A percentile compares a stretch with the other conserved stretches of the same genome.
Evolutionary conservation across 2,888 invertebrate species (phyloP).

Genomic region (Nebria salina): DNA sequence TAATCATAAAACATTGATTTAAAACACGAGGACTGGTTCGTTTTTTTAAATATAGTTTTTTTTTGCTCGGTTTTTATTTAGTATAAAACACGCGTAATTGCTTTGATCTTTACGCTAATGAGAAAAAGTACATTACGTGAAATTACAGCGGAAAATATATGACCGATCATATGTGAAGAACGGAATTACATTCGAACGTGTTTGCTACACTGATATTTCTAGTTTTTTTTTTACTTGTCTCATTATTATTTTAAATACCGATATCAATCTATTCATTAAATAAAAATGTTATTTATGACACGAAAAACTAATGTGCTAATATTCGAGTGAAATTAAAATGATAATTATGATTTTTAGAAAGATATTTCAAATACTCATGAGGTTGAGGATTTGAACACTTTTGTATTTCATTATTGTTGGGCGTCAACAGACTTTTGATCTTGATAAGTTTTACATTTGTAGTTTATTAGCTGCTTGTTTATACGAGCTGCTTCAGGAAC

Average conservation of each 20-base stretch:
- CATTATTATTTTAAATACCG: background rate
- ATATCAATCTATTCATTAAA: background rate
- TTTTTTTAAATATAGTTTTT: background rate
- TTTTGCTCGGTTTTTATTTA: background rate
- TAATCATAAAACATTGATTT: conserved; percentile 34
- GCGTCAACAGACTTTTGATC: too few relatives aligned
- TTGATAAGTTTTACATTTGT: too few relatives aligned
- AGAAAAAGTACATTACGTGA: conserved; percentile 22
- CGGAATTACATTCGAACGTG: background rate
- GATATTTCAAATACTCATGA: too few relatives aligned
- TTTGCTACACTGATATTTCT: background rate
- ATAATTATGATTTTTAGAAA: too few relatives aligned
- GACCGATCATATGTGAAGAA: background rate
- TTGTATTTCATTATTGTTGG: too few relatives aligned
- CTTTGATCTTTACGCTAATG: conserved; percentile 35
- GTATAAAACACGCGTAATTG: conserved; percentile 36
- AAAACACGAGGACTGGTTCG: conserved; percentile 26
- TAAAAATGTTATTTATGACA: background rate
- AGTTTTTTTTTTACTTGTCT: background rate
- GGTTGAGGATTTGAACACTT: too few relatives aligned
- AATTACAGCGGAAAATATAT: conserved; percentile 16
- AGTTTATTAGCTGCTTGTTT: too few relatives aligned
- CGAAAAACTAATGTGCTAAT: background rate
- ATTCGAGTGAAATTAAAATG: background rate
- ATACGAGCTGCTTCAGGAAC: too few relatives aligned